These are phyloP conservation scores for Ruditapes philippinarum DNA, from an alignment of 1,140 invertebrate species.

Conservation along the genomic window DNA sequence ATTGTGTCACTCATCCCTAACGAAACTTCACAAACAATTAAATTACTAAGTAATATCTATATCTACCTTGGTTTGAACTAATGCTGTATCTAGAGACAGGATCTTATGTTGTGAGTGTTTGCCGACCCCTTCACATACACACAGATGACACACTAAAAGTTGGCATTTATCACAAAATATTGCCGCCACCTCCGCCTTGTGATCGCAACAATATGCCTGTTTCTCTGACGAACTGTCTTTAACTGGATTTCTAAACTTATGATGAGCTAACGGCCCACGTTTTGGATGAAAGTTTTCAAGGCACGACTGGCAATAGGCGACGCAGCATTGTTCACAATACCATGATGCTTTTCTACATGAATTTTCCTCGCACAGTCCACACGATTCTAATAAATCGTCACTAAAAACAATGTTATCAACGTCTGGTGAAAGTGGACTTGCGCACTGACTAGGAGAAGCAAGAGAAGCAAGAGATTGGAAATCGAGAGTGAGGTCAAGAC, in stretches of 20 bases:
- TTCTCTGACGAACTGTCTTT: conserved; percentile 66
- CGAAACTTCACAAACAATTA: no score
- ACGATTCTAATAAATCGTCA: conserved; percentile 85
- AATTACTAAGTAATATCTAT: background rate
- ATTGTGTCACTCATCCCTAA: no score
- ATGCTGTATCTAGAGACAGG: conserved; percentile 79
- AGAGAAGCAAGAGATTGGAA: background rate
- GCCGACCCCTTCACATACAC: conserved; percentile 87
- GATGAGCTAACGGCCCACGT: conserved; percentile 75
- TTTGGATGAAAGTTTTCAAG: conserved; percentile 89
- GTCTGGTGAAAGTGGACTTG: conserved; percentile 52
- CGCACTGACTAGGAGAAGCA: conserved; percentile 34
- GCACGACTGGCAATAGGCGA: conserved; percentile 96
- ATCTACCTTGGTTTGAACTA: conserved; percentile 77
- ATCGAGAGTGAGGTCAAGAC: conserved; percentile 68
- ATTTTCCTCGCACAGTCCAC: conserved; percentile 95
- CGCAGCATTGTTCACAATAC: conserved; percentile 97
- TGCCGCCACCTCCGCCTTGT: conserved; percentile 91
- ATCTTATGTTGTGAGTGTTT: conserved; percentile 83
- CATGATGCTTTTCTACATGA: conserved; percentile 93
- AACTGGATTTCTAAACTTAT: conserved; percentile 69
- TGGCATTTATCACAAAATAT: conserved; percentile 97
- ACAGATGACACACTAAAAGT: conserved; percentile 94
- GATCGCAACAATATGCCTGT: conserved; percentile 89
- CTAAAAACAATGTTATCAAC: conserved; percentile 67